These are phyloP conservation scores for Stichodactyla helianthus DNA, from an alignment of 64 coral and sea anemone genomes.

Conservation along the genomic window DNA sequence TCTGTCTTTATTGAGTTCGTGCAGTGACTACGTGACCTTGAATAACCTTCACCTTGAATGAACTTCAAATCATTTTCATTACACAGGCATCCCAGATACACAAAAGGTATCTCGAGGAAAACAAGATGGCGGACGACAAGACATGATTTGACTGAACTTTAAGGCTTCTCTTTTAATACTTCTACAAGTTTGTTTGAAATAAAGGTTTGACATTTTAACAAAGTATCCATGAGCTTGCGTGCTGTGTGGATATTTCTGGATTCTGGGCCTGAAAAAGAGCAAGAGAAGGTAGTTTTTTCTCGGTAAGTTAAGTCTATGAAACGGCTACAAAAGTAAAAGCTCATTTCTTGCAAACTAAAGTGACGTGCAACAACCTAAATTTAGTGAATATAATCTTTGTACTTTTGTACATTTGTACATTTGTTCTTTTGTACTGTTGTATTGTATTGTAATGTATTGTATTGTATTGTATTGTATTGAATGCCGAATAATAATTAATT, in stretches of 20 bases:
- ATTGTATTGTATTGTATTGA: too few species aligned
- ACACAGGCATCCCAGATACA: neutral
- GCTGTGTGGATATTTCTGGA: conserved; percentile 63
- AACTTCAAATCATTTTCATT: neutral
- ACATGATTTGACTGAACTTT: neutral
- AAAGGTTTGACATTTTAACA: neutral
- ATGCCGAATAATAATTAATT: too few species aligned
- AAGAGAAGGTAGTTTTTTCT: conserved; percentile 48
- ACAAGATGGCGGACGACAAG: neutral
- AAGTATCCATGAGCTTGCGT: conserved; percentile 71
- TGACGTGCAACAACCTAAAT: neutral
- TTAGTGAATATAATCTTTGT: neutral
- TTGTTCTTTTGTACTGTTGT: too few species aligned
- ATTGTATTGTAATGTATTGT: too few species aligned
- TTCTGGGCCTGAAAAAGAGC: conserved; percentile 25
- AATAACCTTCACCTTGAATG: conserved; percentile 25
- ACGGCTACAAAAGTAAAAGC: neutral
- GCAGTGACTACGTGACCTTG: neutral
- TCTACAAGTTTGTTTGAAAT: neutral
- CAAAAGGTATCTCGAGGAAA: neutral
- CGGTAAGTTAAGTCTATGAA: conserved; percentile 58
- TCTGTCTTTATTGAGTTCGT: neutral
- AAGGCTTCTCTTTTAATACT: neutral
- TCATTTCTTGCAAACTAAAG: neutral
- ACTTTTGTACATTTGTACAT: neutral